Base-by-base conservation (phyloP, 2,113 vertebrate species). In the Pluvialis apricaria region DNA sequence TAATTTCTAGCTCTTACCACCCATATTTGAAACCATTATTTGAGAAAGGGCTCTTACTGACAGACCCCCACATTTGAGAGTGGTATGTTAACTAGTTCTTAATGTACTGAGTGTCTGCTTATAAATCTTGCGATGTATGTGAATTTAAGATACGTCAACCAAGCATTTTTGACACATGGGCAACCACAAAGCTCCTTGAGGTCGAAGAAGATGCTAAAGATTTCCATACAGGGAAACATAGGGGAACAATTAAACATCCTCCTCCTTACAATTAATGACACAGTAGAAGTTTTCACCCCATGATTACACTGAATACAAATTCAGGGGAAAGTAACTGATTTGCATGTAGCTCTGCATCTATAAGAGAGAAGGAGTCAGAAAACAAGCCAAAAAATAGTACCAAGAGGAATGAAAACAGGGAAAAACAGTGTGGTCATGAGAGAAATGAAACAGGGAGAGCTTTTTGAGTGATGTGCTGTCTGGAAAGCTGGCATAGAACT, bases 401-500 rank as follows among this genome's bases (percentile, higher is more conserved):
- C 28, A 76, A 60, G 52, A 49, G 26, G 45, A 92, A 88, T 9
- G 18, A 78, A 88, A 94, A 21, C 32, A 21, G 38, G 49, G 52
- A 24, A 73, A 89, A 95, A 28, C 54, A 5, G 0, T 71, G 60
- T 77, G 61, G 42, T 62, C 58, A 42, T 66, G 72, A 60, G 29
- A 93, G 58, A 90, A 93, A 44, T 0, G 13, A 92, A 90, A 81
- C 26, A 66, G 58, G 20, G 76, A 90, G 29, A 77, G 38, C 13
- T 81, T 95, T 96, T 65, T 91, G 91, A 94, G 65, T 82, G 87
- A 92, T 95, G 61, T 72, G 68, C 73, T 86, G 76, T 81, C 76
- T 90, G 83, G 76, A 95, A 86, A 95, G 60, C 92, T 95, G 92
- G 88, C 94, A 86, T 73, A 70, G 60, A 96, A 86, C 88, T 96